Percentiles rank a stretch among this genome's conserved stretches.
Evolutionary conservation across 2,797 vertebrate species (phyloP).

Genomic region (Channa striata): DNA sequence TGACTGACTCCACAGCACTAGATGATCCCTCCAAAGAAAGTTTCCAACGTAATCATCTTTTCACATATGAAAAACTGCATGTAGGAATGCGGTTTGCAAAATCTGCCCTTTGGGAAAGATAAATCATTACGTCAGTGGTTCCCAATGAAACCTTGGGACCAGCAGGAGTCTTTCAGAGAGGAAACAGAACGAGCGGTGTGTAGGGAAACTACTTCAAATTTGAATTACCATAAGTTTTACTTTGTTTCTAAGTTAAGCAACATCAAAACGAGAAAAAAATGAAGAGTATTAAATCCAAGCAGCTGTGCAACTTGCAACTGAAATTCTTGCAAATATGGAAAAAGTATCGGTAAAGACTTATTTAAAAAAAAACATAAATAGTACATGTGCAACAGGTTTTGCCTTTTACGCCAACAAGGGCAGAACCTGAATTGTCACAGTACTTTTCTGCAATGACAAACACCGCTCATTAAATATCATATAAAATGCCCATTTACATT

Average conservation of each 20-base stretch:
- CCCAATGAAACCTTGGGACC: slow-evolving; percentile 6
- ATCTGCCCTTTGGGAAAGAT: slow-evolving; percentile 26
- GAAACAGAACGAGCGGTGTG: slow-evolving; percentile 20
- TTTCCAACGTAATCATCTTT: slow-evolving; percentile 9
- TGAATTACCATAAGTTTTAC: slow-evolving; percentile 9
- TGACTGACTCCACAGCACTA: slow-evolving; percentile 32
- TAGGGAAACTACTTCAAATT: slow-evolving; percentile 9
- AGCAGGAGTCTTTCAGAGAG: slow-evolving; percentile 15
- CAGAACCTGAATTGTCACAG: neutral
- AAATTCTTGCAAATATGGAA: neutral
- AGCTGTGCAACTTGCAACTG: neutral
- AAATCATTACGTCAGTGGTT: slow-evolving; percentile 37
- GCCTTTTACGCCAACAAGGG: neutral
- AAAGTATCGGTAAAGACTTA: neutral
- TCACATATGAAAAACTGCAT: slow-evolving; percentile 37
- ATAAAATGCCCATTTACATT: too few species aligned
- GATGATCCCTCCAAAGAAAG: slow-evolving; percentile 27
- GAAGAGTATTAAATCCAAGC: neutral
- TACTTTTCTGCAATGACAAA: neutral
- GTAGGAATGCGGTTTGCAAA: slow-evolving; percentile 15
- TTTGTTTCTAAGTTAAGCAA: slow-evolving; percentile 20
- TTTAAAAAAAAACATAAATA: neutral
- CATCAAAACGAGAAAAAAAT: neutral
- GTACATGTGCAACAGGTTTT: neutral
- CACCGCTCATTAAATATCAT: too few species aligned